phyloP scores from a whole-genome alignment of 2,113 vertebrate species.

The Hemichromis elongatus region DNA sequence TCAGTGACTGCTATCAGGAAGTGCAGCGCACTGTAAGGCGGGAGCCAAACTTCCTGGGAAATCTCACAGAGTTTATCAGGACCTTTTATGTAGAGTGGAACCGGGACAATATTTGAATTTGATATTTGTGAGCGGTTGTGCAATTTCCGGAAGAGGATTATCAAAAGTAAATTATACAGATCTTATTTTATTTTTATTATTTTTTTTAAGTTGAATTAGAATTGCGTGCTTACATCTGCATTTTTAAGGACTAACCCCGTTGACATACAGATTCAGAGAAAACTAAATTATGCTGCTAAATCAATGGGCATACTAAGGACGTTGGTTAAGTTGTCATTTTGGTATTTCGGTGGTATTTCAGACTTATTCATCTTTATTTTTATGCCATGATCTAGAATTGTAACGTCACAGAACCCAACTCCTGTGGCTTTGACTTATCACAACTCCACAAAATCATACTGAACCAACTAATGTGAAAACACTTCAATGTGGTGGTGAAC shows the following conservation, averaged over 20 bases:
- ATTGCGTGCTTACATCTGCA: conserved; percentile 19
- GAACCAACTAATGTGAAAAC: conserved; percentile 14
- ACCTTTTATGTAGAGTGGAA: conserved; percentile 31
- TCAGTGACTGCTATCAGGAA: background rate
- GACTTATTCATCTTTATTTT: background rate
- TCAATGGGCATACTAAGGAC: background rate
- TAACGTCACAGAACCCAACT: background rate
- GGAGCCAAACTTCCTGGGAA: background rate
- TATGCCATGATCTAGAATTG: background rate
- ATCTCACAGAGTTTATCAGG: conserved; percentile 5
- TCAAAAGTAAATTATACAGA: conserved; percentile 31
- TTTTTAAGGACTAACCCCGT: conserved; percentile 24
- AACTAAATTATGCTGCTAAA: background rate
- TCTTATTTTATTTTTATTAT: background rate
- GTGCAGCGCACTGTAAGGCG: background rate
- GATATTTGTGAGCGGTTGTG: conserved; percentile 10
- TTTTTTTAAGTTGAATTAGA: background rate
- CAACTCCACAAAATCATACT: background rate
- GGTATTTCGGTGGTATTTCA: background rate
- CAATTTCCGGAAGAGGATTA: background rate
- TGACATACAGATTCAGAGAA: background rate
- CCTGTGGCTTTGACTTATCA: no score
- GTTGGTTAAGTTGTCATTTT: background rate
- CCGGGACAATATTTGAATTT: background rate
- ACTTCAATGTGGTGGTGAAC: background rate